A percentile compares a stretch with the other conserved stretches of the same genome.
phyloP scores from a whole-genome alignment of 2,888 invertebrate genomes.

The Eupithecia centaureata region DNA sequence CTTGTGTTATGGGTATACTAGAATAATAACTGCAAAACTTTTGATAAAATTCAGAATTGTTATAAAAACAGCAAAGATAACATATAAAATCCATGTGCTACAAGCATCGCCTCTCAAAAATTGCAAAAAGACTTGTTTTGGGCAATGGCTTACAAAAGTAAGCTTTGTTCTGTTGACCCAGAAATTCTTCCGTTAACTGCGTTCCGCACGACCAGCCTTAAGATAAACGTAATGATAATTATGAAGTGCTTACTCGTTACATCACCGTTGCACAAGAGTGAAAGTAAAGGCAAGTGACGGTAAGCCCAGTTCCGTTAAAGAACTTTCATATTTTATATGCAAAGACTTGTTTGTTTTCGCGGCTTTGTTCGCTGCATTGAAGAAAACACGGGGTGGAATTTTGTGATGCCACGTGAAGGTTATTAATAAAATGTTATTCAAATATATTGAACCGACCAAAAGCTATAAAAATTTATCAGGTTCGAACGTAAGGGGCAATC shows the following conservation, averaged over 20 bases:
- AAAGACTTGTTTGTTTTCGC: constrained; percentile 1
- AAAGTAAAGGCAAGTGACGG: constrained; percentile 52
- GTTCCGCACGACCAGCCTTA: constrained; percentile 37
- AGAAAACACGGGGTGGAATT: too few relatives aligned
- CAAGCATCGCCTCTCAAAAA: not conserved
- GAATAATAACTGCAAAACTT: too few relatives aligned
- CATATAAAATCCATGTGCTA: too few relatives aligned
- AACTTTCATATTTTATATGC: constrained; percentile 38
- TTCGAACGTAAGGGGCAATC: too few relatives aligned
- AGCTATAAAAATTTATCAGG: too few relatives aligned
- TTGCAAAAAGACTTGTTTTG: not conserved
- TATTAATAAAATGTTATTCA: too few relatives aligned
- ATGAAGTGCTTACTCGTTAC: constrained; percentile 46
- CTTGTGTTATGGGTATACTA: too few relatives aligned
- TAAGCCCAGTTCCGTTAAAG: constrained; percentile 55
- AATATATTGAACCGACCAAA: too few relatives aligned
- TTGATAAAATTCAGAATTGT: not conserved
- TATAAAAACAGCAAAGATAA: not conserved
- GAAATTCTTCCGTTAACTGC: constrained; percentile 12
- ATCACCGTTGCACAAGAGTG: constrained; percentile 52
- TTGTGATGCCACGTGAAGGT: too few relatives aligned
- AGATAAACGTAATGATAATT: constrained; percentile 45
- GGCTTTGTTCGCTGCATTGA: not conserved
- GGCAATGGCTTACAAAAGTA: not conserved
- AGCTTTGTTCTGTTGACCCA: constrained; percentile 7